phyloP scores from a whole-genome alignment of 2,888 invertebrate species.

The Mythimna ferrago region DNA sequence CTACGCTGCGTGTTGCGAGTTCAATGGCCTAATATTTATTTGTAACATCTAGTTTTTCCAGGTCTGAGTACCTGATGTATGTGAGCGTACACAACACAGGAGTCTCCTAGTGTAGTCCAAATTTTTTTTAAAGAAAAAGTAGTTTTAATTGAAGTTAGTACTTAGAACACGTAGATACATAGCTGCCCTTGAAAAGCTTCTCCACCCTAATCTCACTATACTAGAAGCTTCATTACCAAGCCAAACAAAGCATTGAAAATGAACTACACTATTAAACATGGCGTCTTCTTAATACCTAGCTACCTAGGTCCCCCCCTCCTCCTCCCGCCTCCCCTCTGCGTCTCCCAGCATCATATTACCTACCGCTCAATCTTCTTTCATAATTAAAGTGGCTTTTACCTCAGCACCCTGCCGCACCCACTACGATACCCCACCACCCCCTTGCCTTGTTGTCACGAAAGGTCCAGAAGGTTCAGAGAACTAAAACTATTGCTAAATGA shows the following conservation, averaged over 20 bases:
- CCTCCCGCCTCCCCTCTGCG: constrained; percentile 20
- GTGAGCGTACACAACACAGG: too few species aligned
- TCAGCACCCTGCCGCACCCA: constrained; percentile 65
- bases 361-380: constrained; percentile 88
- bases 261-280: constrained; percentile 54
- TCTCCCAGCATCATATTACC: constrained; percentile 70
- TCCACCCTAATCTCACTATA: constrained; percentile 17
- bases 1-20: too few species aligned
- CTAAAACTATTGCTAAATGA: neutral
- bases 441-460: constrained; percentile 1
- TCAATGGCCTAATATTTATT: too few species aligned
- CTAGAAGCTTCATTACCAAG: constrained; percentile 55
- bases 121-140: too few species aligned
- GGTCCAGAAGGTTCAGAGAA: constrained; percentile 38
- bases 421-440: constrained; percentile 53
- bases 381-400: constrained; percentile 88
- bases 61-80: too few species aligned
- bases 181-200: neutral
- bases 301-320: constrained; percentile 54
- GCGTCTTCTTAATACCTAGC: constrained; percentile 52
- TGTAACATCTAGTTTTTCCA: too few species aligned
- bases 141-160: too few species aligned
- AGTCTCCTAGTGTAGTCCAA: too few species aligned
- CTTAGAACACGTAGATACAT: neutral
- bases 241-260: constrained; percentile 51